A percentile compares a stretch with the other conserved stretches of the same genome.
Conservation (phyloP, 1,140 invertebrate species). For the Eupeodes corollae region DNA sequence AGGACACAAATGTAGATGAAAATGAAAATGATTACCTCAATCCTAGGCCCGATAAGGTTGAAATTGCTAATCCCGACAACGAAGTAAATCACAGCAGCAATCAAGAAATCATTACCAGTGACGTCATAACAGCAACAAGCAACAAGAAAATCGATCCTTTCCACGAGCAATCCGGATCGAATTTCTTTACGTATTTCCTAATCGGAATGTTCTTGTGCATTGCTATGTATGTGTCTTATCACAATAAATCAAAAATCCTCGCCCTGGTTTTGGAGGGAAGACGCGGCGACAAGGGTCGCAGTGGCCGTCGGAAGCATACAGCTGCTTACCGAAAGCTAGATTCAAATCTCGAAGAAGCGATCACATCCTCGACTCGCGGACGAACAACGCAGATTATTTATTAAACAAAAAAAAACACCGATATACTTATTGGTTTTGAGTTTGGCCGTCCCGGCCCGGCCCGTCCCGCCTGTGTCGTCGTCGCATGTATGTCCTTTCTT, state of each 20-base stretch:
- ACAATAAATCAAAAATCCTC: slow-evolving; percentile 57
- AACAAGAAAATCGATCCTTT: slow-evolving; percentile 3
- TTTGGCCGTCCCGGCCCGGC: no score
- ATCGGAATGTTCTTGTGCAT: slow-evolving; percentile 47
- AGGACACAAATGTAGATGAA: no score
- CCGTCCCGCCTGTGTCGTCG: no score
- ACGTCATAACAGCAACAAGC: neutral
- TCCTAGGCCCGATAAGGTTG: no score
- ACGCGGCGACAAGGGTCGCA: slow-evolving; percentile 36
- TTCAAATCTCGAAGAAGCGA: slow-evolving; percentile 50
- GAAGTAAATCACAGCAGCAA: no score
- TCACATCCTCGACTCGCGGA: slow-evolving; percentile 43
- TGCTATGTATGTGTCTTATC: slow-evolving; percentile 49
- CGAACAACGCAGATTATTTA: slow-evolving; percentile 38
- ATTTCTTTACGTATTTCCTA: slow-evolving; percentile 54
- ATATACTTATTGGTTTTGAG: no score
- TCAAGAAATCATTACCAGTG: neutral
- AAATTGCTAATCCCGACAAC: no score
- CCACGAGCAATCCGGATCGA: slow-evolving; percentile 38
- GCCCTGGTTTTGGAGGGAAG: slow-evolving; percentile 48
- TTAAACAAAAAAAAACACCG: no score
- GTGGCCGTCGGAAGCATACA: slow-evolving; percentile 42
- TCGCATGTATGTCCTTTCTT: no score
- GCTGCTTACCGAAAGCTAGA: slow-evolving; percentile 50
- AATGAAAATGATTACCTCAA: no score